Percentiles rank a stretch among this genome's conserved stretches.
phyloP scores from a whole-genome alignment of 2,888 invertebrate genomes.

The Diloba caeruleocephala region DNA sequence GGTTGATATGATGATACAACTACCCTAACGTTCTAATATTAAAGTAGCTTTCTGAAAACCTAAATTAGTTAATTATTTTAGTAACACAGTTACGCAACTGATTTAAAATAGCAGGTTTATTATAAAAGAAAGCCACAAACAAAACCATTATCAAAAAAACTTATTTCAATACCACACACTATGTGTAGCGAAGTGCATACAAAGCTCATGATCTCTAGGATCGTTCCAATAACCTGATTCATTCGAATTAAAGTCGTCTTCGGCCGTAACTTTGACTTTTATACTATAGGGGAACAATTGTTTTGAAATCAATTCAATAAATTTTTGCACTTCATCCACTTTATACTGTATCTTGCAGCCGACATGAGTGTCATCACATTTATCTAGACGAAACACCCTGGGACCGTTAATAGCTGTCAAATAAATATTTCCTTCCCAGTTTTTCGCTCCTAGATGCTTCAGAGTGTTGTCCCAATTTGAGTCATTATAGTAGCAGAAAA shows the following conservation, averaged over 20 bases:
- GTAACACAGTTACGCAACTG: too few species aligned
- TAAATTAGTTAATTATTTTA: too few species aligned
- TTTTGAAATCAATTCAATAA: constrained; percentile 37
- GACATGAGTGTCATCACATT: constrained; percentile 40
- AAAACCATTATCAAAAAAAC: background rate
- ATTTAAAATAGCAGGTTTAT: background rate
- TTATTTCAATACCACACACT: constrained; percentile 33
- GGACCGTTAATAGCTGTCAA: constrained; percentile 58
- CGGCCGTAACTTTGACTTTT: constrained; percentile 21
- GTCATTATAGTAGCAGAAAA: constrained; percentile 66
- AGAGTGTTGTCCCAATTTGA: constrained; percentile 65
- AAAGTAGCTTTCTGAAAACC: too few species aligned
- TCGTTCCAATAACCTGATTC: constrained; percentile 56
- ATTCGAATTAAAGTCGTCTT: constrained; percentile 6
- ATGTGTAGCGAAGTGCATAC: constrained; percentile 57
- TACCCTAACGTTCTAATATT: too few species aligned
- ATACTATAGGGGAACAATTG: constrained; percentile 52
- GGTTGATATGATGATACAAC: too few species aligned
- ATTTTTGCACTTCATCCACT: constrained; percentile 43
- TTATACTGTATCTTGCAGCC: constrained; percentile 41
- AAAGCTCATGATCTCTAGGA: constrained; percentile 66
- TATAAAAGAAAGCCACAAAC: background rate
- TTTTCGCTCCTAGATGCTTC: constrained; percentile 49
- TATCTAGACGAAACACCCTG: constrained; percentile 58
- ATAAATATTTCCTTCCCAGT: constrained; percentile 48